Evolutionary conservation across 2,888 invertebrate genomes (phyloP).

Genomic region (Synanthedon formicaeformis): DNA sequence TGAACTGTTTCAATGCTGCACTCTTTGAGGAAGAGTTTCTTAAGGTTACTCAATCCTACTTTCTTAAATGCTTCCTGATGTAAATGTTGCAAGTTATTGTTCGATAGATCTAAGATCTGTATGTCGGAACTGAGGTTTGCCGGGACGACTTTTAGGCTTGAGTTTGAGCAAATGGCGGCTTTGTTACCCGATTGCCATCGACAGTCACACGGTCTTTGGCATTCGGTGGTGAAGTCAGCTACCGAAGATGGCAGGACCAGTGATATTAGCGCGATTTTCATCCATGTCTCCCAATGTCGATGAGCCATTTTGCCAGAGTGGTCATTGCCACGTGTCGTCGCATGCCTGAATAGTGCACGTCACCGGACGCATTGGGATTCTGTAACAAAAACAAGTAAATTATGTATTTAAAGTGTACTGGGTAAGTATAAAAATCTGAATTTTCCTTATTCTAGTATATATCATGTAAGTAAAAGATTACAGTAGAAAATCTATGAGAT

Average conservation of each 20-base stretch:
- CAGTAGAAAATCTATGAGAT: too few species aligned
- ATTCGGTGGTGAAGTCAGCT: conserved; percentile 72
- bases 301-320: conserved; percentile 60
- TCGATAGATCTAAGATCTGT: conserved; percentile 79
- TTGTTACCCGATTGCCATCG: conserved; percentile 89
- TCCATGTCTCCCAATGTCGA: conserved; percentile 63
- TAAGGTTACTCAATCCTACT: conserved; percentile 81
- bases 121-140: conserved; percentile 78
- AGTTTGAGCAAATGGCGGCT: conserved; percentile 83
- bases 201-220: conserved; percentile 81
- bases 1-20: conserved; percentile 79
- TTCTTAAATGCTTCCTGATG: conserved; percentile 76
- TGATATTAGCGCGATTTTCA: conserved; percentile 45
- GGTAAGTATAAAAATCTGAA: too few species aligned
- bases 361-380: conserved; percentile 44
- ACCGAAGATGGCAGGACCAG: conserved; percentile 40
- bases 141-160: conserved; percentile 77
- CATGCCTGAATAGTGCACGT: conserved; percentile 42
- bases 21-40: conserved; percentile 81
- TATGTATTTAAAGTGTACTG: neutral
- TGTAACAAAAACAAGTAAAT: conserved; percentile 33
- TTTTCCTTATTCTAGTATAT: too few species aligned
- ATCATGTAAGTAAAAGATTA: too few species aligned
- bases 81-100: conserved; percentile 76
- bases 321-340: conserved; percentile 59